Evolutionary conservation across 2,113 vertebrate species (phyloP).

Genomic region (Pipra filicauda): DNA sequence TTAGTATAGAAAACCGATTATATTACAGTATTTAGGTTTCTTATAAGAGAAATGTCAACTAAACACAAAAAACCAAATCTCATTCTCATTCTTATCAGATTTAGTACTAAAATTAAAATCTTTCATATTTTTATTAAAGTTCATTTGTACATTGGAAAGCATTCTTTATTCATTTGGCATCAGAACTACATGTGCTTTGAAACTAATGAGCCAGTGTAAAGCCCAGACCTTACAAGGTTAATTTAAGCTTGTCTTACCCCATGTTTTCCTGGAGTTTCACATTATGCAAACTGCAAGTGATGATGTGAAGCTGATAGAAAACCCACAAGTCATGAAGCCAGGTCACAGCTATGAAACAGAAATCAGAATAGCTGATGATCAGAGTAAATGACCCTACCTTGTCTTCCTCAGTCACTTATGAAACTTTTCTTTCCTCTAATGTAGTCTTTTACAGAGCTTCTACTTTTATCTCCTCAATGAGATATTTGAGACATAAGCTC

Average conservation of each 20-base stretch:
- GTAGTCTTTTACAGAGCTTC: not conserved
- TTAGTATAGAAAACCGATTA: not conserved
- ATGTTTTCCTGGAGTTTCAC: slow-evolving; percentile 25
- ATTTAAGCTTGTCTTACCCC: not conserved
- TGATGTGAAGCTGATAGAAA: slow-evolving; percentile 20
- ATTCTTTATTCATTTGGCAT: not conserved
- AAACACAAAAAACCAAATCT: not conserved
- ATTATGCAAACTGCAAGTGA: slow-evolving; percentile 26
- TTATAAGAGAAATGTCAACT: not conserved
- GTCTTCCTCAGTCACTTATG: not conserved
- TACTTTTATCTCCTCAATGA: not conserved
- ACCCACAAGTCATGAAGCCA: not conserved
- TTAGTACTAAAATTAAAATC: not conserved
- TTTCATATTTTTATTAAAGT: not conserved
- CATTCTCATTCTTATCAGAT: not conserved
- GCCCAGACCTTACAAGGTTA: not conserved
- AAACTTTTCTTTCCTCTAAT: not conserved
- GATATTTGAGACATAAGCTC: not conserved
- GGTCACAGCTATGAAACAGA: not conserved
- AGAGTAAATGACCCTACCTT: not conserved
- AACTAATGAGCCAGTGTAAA: slow-evolving; percentile 31
- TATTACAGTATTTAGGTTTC: not conserved
- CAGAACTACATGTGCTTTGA: not conserved
- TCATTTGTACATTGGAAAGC: not conserved
- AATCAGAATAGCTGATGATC: slow-evolving; percentile 22